Evolutionary conservation across 2,888 invertebrate genomes (phyloP).

Genomic region (Antheraea yamamai): DNA sequence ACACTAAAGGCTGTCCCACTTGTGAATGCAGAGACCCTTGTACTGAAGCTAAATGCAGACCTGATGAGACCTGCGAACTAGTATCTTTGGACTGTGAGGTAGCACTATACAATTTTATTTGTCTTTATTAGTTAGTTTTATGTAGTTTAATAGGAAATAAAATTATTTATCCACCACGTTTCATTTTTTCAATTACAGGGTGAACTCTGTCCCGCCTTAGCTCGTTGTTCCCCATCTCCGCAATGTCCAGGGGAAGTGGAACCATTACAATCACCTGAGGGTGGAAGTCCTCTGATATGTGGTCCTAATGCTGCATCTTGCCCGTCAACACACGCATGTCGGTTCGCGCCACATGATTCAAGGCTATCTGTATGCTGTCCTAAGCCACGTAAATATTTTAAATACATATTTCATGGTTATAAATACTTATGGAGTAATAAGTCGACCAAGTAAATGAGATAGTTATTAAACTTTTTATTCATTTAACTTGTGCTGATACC

Average conservation of each 20-base stretch:
- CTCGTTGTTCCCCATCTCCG: slow-evolving; percentile 87
- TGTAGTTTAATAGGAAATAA: neutral
- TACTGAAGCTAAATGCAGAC: slow-evolving; percentile 85
- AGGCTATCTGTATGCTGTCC: slow-evolving; percentile 94
- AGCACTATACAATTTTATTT: slow-evolving; percentile 9
- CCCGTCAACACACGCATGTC: slow-evolving; percentile 92
- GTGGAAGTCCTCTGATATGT: slow-evolving; percentile 82
- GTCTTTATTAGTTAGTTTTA: neutral
- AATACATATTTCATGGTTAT: neutral
- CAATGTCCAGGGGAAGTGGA: slow-evolving; percentile 59
- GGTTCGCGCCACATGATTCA: slow-evolving; percentile 88
- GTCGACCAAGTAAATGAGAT: no score
- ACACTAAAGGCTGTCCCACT: slow-evolving; percentile 85
- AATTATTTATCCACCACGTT: no score
- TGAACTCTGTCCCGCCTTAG: slow-evolving; percentile 88
- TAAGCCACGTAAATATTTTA: slow-evolving; percentile 85
- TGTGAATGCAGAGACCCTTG: slow-evolving; percentile 91
- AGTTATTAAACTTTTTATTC: no score
- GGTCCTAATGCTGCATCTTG: slow-evolving; percentile 90
- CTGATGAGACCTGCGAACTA: slow-evolving; percentile 81
- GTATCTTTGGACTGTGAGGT: slow-evolving; percentile 75
- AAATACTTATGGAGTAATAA: no score
- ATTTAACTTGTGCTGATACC: no score
- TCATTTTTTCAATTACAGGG: slow-evolving; percentile 53
- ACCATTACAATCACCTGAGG: slow-evolving; percentile 72